Evolutionary conservation across 1,140 invertebrate genomes (phyloP), one percentile per base, ranked within the genome.

Genomic region (Rhagoletis pomonella): DNA sequence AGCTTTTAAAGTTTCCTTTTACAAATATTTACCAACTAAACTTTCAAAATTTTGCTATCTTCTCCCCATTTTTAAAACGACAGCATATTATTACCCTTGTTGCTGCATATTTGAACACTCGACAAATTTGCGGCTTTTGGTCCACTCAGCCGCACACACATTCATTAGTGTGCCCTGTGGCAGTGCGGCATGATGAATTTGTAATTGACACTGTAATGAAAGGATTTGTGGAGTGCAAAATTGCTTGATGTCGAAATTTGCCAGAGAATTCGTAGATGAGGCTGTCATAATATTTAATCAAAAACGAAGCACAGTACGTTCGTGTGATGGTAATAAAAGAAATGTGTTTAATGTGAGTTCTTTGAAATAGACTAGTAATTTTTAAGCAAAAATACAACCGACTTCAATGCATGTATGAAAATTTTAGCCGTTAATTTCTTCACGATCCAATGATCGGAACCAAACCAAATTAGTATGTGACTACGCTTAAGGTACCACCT

Each of bases 171-270:
- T 62, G 12, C 60, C 60, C 60, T 62, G 12, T 7, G 17, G 60
- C 60, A 62, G 4, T 62, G 60, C 60, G 60, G 60, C 60, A 14
- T 62, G 60, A 62, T 62, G 60, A 62, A 62, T 62, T 62, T n/a
- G 60, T 62, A 62, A 62, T 62, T 62, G 60, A 62, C 60, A 62
- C 60, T 62, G 7, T n/a, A 62, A 62, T 62, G n/a, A 62, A 62
- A 62, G n/a, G 60, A 62, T 62, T 62, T 62, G 12, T 62, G 60
- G 60, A 14, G 60, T 14, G 60, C 60, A 62, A 62, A 62, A 4
- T 62, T 62, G 60, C 4, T 62, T 62, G 60, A 62, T 62, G 60
- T 62, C 17, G 0, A 62, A 62, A 62, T 62, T 62, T 62, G 60
- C 0, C n/a, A 17, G 1, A 62, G 17, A 12, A 62, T 62, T 7